Conservation (phyloP, 2,113 vertebrate species). For the Crypturellus undulatus region DNA sequence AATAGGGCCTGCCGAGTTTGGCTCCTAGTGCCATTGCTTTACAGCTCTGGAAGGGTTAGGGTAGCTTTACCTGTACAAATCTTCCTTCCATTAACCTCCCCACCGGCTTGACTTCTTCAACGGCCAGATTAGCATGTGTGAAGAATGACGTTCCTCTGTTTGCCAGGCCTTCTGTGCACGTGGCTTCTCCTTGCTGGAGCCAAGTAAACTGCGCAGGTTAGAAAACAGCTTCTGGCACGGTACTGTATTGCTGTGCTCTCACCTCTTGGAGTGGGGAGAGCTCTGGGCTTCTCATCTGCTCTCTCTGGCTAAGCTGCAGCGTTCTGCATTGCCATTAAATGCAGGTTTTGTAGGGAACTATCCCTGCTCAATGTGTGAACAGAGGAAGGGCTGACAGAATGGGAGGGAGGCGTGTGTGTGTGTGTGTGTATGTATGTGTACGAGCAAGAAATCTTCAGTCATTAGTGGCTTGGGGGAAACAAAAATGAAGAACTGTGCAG, state of each 20-base stretch:
- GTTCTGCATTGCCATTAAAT: not conserved
- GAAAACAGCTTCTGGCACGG: not conserved
- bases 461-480: not conserved
- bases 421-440: not conserved
- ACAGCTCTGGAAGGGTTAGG: not conserved
- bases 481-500: not conserved
- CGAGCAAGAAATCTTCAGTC: not conserved
- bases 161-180: not conserved
- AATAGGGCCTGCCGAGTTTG: not conserved
- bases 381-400: not conserved
- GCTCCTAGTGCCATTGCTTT: not conserved
- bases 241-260: not conserved
- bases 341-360: not conserved
- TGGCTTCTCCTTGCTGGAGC: not conserved
- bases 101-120: accelerated
- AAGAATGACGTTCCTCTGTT: not conserved
- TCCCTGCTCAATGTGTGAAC: not conserved
- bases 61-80: not conserved
- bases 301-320: not conserved
- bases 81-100: not conserved
- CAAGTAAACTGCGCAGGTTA: not conserved
- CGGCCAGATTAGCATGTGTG: not conserved
- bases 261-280: not conserved
- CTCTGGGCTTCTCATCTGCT: not conserved
- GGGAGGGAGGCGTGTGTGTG: not conserved